Percentiles rank a stretch among this genome's conserved stretches.
These are phyloP conservation scores for Bombus balteatus DNA, from an alignment of 1,140 invertebrate species.

Conservation along the genomic window DNA sequence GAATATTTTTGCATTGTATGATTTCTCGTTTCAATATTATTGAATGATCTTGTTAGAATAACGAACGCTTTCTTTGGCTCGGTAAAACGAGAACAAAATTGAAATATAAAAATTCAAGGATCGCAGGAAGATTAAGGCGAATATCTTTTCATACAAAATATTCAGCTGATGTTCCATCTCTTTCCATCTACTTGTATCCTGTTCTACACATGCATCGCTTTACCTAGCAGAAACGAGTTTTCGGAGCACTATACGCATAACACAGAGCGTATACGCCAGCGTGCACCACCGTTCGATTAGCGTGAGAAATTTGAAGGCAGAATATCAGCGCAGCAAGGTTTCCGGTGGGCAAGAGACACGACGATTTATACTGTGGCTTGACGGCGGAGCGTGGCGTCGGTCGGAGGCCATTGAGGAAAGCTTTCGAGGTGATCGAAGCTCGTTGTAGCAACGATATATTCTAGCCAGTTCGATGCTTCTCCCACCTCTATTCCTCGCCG, in stretches of 20 bases:
- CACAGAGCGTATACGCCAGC: background rate
- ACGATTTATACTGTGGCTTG: slow-evolving; percentile 59
- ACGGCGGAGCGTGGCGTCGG: slow-evolving; percentile 51
- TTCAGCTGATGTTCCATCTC: background rate
- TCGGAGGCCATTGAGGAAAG: slow-evolving; percentile 62
- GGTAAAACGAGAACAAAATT: background rate
- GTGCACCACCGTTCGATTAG: slow-evolving; percentile 12
- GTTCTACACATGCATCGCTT: background rate
- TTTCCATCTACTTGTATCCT: background rate
- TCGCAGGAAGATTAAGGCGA: background rate
- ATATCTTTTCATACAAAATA: background rate
- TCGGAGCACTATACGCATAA: background rate
- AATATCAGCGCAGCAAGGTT: background rate
- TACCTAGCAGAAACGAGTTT: background rate
- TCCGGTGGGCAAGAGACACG: background rate
- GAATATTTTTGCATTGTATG: background rate
- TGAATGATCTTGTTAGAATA: background rate
- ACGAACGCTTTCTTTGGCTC: background rate
- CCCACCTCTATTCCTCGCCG: background rate
- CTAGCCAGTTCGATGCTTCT: slow-evolving; percentile 51
- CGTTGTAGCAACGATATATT: slow-evolving; percentile 66
- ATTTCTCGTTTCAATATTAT: background rate
- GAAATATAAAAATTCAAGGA: background rate
- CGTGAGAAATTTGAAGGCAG: slow-evolving; percentile 15
- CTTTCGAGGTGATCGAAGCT: slow-evolving; percentile 67